A percentile compares a stretch with the other conserved stretches of the same genome.
Evolutionary conservation across 30 jellyfish, hydroid and myxozoan species (phyloP).

Genomic region (Mastigias papua): DNA sequence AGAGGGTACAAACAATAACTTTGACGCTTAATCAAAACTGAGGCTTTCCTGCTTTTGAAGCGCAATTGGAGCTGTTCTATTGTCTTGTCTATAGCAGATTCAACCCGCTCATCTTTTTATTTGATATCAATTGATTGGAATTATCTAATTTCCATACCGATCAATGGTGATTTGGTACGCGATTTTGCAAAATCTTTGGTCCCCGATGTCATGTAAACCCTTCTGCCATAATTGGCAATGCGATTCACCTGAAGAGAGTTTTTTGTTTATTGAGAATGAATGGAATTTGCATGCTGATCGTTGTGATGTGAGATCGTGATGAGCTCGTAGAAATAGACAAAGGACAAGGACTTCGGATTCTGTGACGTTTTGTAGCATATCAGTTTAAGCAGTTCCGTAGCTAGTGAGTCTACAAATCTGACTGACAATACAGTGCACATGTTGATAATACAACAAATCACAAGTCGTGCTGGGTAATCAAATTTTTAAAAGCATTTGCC

Average conservation of each 20-base stretch:
- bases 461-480: constrained; percentile 11
- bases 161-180: no score
- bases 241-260: background rate
- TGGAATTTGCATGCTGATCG: background rate
- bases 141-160: no score
- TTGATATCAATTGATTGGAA: no score
- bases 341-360: background rate
- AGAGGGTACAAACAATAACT: no score
- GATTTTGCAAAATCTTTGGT: no score
- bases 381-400: background rate
- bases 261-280: background rate
- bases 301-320: background rate
- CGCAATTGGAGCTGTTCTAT: no score
- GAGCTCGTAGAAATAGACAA: background rate
- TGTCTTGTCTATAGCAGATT: no score
- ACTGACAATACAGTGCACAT: background rate
- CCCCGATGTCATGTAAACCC: background rate
- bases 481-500: background rate
- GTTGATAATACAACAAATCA: background rate
- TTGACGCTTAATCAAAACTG: no score
- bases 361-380: background rate
- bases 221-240: no score
- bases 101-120: no score
- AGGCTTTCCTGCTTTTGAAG: no score
- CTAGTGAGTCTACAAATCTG: background rate